A percentile compares a stretch with the other conserved stretches of the same genome.
These are phyloP conservation scores for Aphodius granarius DNA, from an alignment of 2,888 invertebrate genomes.

Conservation along the genomic window DNA sequence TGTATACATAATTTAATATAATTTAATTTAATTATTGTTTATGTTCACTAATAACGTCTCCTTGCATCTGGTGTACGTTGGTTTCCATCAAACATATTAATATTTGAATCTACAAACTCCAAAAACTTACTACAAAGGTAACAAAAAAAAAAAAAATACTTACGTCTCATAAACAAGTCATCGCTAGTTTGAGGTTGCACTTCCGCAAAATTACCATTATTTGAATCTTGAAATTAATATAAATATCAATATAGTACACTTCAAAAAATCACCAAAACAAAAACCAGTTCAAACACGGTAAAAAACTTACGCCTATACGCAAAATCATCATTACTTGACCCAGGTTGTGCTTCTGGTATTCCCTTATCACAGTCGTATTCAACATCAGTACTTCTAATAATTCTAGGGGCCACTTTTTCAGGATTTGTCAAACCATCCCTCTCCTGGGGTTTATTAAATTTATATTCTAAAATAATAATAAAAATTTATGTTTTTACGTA, in stretches of 20 bases:
- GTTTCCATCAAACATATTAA: too few species aligned
- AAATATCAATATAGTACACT: neutral
- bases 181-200: conserved; percentile 14
- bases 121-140: too few species aligned
- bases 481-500: conserved; percentile 6
- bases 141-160: neutral
- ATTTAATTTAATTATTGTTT: too few species aligned
- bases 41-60: too few species aligned
- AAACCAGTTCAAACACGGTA: neutral
- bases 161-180: conserved; percentile 4
- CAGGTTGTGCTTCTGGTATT: neutral
- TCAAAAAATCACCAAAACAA: neutral
- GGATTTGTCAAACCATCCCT: conserved; percentile 29
- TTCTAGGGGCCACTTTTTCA: conserved; percentile 22
- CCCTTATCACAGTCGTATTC: neutral
- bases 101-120: too few species aligned
- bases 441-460: conserved; percentile 33
- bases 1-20: too few species aligned
- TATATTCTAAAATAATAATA: conserved; percentile 33
- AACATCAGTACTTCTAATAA: neutral
- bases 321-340: neutral
- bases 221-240: neutral
- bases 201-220: neutral
- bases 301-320: conserved; percentile 1
- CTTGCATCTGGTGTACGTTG: too few species aligned